Base-by-base conservation (phyloP, 2,113 vertebrate genomes). In the Chloebia gouldiae region DNA sequence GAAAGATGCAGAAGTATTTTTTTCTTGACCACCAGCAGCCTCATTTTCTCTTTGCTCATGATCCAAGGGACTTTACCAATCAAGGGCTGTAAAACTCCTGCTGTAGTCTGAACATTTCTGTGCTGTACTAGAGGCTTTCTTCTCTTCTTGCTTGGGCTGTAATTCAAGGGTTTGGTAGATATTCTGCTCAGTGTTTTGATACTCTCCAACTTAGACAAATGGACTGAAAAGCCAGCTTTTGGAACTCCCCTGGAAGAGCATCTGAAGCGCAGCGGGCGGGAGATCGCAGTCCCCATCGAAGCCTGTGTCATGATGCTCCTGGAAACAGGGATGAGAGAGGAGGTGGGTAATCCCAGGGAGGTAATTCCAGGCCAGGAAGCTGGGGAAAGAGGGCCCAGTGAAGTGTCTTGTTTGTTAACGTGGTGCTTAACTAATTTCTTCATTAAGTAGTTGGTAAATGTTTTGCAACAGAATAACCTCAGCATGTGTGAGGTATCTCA, bases 251-350 rank as follows among this genome's bases (percentile, higher is more conserved):
- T 99, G 94, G 99, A 99, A 14, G 99, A 99, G 60, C 99, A 99
- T 79, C 98, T 99, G 89, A 99, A 99, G 81, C 98, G 99, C 87
- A 99, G 99, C 1, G 96, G 98, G n/a, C 98, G 99, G 23, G 99
- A 99, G 91, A 98, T 99, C 2, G 99, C 99, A 0, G 97, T 99
- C 61, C 99, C 99, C 2, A 89, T 99, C 3, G 99, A 99, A 92
- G 99, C 99, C 84, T 99, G 99, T 24, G 98, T 99, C 75, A 99
- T 99, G 99, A 99, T 99, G 98, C 98, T 99, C 12, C 97, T 99
- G 75, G 99, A 99, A 93, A 99, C 99, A 0, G 99, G 99, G 77
- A 99, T 99, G 99, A 99, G 98, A 93, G 99, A 99, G 92, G 99
- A 99, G 99, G 99, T 99, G 78, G 65, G 97, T 21, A 11, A 12